A percentile compares a stretch with the other conserved stretches of the same genome.
Evolutionary conservation across 2,113 vertebrate genomes (phyloP).

Genomic region (Chamaetylas fuelleborni): DNA sequence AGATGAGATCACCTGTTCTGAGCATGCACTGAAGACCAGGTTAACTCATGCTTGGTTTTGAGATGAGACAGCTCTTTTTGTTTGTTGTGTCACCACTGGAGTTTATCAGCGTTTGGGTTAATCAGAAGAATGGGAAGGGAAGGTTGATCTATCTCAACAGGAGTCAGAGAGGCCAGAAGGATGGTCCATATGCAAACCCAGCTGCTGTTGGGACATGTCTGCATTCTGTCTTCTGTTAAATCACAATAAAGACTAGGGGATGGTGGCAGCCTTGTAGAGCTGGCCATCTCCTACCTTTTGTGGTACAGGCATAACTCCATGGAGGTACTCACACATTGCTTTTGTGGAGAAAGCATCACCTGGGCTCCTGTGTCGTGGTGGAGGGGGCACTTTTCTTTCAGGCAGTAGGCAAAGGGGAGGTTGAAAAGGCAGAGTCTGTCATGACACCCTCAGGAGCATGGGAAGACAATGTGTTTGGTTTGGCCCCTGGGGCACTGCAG

Average conservation of each 20-base stretch:
- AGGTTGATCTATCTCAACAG: neutral
- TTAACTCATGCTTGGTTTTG: neutral
- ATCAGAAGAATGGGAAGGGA: neutral
- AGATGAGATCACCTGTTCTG: neutral
- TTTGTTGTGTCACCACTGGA: neutral
- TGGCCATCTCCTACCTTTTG: neutral
- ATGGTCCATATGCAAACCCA: neutral
- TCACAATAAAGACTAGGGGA: neutral
- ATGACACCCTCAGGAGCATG: neutral
- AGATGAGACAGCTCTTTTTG: neutral
- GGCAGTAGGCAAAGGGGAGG: neutral
- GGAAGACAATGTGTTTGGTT: neutral
- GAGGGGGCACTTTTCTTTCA: neutral
- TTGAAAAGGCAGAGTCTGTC: fast-evolving
- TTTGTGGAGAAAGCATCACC: neutral
- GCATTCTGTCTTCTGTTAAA: neutral
- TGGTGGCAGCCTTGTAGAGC: neutral
- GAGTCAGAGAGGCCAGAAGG: neutral
- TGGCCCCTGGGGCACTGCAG: neutral
- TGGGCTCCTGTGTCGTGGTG: neutral
- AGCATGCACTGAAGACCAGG: neutral
- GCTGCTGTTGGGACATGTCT: neutral
- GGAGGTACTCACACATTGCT: neutral
- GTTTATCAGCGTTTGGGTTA: neutral
- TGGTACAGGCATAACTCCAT: neutral